Conservation (phyloP, 30 jellyfish, hydroid and myxozoan species). For the Aurelia aurita complex sp. Pacific region DNA sequence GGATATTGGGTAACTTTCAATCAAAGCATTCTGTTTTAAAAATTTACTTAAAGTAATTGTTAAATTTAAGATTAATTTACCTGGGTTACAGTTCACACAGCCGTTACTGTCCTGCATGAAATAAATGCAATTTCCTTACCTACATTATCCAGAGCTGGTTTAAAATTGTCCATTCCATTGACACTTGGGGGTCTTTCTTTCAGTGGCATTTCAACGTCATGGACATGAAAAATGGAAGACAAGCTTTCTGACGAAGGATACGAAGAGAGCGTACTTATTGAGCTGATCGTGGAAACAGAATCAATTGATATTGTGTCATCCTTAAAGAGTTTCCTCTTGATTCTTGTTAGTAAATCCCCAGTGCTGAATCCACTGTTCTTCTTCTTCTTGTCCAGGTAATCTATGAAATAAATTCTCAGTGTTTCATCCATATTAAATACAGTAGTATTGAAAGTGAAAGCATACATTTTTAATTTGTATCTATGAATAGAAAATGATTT, state of each 20-base stretch:
- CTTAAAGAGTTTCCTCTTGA: conserved; percentile 5
- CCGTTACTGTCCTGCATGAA: no score
- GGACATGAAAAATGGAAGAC: not conserved
- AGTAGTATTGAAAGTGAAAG: no score
- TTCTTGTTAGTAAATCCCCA: not conserved
- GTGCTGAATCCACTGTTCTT: not conserved
- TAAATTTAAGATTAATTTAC: no score
- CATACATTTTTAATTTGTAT: no score
- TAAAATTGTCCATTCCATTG: not conserved
- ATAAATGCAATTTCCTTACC: not conserved
- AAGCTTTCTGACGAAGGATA: not conserved
- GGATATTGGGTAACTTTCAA: no score
- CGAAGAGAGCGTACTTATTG: not conserved
- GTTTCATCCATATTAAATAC: no score
- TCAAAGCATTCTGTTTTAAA: no score
- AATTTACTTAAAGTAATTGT: no score
- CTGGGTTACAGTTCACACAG: no score
- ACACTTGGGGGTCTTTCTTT: not conserved
- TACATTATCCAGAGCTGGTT: not conserved
- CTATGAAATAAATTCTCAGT: not conserved
- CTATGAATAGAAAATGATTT: no score
- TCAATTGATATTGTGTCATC: conserved; percentile 24
- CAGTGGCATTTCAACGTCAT: conserved; percentile 4
- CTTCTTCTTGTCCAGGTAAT: not conserved
- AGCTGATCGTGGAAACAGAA: not conserved